Base-by-base conservation (phyloP, 2,888 invertebrate species). In the Drosophila mulleri region DNA sequence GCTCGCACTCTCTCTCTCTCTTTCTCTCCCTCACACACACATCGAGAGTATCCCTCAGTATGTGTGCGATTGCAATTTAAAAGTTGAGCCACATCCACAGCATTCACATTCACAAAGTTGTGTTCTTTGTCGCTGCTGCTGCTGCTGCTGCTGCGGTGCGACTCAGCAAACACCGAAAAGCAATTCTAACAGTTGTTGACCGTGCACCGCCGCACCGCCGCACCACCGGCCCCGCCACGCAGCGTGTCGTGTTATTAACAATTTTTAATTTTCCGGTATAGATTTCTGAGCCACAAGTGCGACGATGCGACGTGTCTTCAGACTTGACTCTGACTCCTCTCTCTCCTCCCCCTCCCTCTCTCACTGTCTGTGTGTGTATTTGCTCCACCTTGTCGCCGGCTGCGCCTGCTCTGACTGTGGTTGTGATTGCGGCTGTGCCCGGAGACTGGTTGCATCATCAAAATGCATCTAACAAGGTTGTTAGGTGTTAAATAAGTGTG, bases 401-500 rank as follows among this genome's bases (percentile, higher is more conserved):
- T 69, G 53, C 56, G 61, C 29, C 29, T 56, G 56, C 56, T 54
- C 5, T 57, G 70, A 59, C 56, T 67, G 37, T n/a, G 12, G 58
- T 18, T 47, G 48, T 44, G 32, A 18, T 53, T 69, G 45, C 45
- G 48, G 23, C 42, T 20, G 7, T 18, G 12, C 63, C 50, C 65
- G 60, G 63, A 39, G 74, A 74, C 78, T 77, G 77, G 70, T 80
- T 75, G 79, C 88, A 83, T 86, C 88, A 88, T 84, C 89, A 86
- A 81, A 88, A 88, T 79, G 87, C 84, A 87, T 87, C 86, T 87
- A 87, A 89, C 89, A 90, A 89, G 90, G 90, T 90, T 89, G 88
- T 90, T 88, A 88, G 90, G 90, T 90, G 90, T 90, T 90, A 89
- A 90, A 90, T 89, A 90, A 88, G 91, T 80, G 79, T 90, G 87